These are phyloP conservation scores for Drosophila kikkawai DNA, from an alignment of 1,140 invertebrate species.

Conservation along the genomic window DNA sequence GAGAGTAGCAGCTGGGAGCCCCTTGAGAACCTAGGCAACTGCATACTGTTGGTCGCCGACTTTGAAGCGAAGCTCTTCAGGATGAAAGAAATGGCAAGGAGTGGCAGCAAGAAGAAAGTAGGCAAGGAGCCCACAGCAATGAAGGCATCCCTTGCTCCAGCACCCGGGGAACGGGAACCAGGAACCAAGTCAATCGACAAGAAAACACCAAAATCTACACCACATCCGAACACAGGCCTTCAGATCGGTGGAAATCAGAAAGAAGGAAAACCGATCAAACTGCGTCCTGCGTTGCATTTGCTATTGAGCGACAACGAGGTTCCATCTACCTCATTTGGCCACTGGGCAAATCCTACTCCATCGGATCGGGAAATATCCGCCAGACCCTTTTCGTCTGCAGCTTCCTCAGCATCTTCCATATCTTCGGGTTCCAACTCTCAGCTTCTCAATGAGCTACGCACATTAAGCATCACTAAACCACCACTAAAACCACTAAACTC, in stretches of 20 bases:
- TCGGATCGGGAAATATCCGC: background rate
- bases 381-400: background rate
- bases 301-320: constrained; percentile 1
- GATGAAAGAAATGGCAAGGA: background rate
- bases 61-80: constrained; percentile 18
- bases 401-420: too few species aligned
- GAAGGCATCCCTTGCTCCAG: background rate
- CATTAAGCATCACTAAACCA: too few species aligned
- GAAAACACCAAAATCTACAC: background rate
- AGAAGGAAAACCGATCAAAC: background rate
- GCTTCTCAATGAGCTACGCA: background rate
- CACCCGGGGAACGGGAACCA: background rate
- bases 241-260: background rate
- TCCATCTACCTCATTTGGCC: background rate
- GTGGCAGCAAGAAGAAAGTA: background rate
- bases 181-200: too few species aligned
- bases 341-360: background rate
- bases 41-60: constrained; percentile 16
- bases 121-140: background rate
- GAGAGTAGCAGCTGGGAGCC: constrained; percentile 49
- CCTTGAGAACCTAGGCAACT: constrained; percentile 20
- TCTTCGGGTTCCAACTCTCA: background rate
- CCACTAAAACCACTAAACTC: too few species aligned
- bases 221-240: background rate
- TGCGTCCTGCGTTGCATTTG: background rate